Evolutionary conservation across 2,113 vertebrate genomes (phyloP).

Genomic region (Vanacampus margaritifer): DNA sequence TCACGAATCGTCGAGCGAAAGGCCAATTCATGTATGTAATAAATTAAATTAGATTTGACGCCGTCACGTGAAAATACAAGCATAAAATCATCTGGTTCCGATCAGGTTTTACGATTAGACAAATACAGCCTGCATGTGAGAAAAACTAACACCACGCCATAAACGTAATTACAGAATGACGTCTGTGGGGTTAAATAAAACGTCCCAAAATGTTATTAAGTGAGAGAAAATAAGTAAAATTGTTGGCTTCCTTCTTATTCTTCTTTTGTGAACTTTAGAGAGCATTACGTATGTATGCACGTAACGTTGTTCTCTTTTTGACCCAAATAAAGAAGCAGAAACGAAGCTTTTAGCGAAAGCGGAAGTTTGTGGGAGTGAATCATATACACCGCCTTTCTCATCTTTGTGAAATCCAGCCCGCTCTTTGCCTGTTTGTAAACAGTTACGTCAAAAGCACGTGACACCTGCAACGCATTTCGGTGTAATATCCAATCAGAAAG

Average conservation of each 20-base stretch:
- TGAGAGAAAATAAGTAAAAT: not conserved
- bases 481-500: conserved; percentile 57
- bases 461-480: conserved; percentile 40
- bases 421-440: conserved; percentile 72
- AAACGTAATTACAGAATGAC: no score
- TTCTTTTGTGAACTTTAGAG: not conserved
- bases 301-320: not conserved
- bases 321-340: not conserved
- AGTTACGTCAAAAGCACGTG: conserved; percentile 74
- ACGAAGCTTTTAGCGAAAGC: not conserved
- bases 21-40: not conserved
- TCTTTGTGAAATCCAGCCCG: not conserved
- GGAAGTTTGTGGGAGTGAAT: conserved; percentile 1
- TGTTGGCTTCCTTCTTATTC: not conserved
- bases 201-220: not conserved
- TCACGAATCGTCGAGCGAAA: conserved; percentile 11
- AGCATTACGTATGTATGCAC: not conserved
- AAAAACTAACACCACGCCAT: no score
- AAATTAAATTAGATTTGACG: not conserved
- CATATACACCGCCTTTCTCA: not conserved
- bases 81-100: not conserved
- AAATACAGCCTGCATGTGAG: no score
- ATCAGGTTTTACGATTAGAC: no score
- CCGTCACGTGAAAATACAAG: not conserved
- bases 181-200: not conserved